Base-by-base conservation (phyloP, 2,113 vertebrate genomes). In the Dromiciops gliroides region DNA sequence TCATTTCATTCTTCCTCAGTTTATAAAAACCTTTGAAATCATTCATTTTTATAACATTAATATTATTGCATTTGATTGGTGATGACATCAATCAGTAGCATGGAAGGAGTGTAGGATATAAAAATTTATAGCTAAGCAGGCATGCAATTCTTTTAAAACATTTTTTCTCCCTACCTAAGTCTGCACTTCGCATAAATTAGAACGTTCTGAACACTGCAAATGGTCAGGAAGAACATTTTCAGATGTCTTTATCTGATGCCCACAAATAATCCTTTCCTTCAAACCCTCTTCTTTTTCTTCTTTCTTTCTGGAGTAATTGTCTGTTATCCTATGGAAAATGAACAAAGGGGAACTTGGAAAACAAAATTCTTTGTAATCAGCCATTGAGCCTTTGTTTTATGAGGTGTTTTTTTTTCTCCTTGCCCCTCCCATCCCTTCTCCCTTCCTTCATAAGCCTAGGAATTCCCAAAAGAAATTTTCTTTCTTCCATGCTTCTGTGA, bases 81-180 rank as follows among this genome's bases (percentile, higher is more conserved):
- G 94, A 93, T 25, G 3, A 91, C 95, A 89, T 97, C 91, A 96
- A 96, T 94, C 94, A 94, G 50, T 91, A 83, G 92, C 90, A 52
- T 95, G 96, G 94, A 89, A 96, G 89, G 49, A 90, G 92, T 48
- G 92, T 67, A 93, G 37, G 12, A 94, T 92, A 96, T 95, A 94
- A 95, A 98, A 98, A 98, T 98, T 96, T 98, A 98, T 98, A 97
- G 97, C 95, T 96, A 96, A 67, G 83, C 31, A 92, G 48, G 48
- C 26, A 14, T n/a, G 0, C 24, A 3, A 14, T 93, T 48, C 88
- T 50, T 50, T 91, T n/a, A n/a, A n/a, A n/a, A n/a, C n/a, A n/a
- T n/a, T n/a, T n/a, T n/a, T n/a, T 25, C 91, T 22, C 52, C 52
- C 25, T 53, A 53, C 52, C 52, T 8, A 8, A 53, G 52, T 53